These are phyloP conservation scores for Ennomos fuscantarius DNA, from an alignment of 2,888 invertebrate genomes.

Conservation along the genomic window DNA sequence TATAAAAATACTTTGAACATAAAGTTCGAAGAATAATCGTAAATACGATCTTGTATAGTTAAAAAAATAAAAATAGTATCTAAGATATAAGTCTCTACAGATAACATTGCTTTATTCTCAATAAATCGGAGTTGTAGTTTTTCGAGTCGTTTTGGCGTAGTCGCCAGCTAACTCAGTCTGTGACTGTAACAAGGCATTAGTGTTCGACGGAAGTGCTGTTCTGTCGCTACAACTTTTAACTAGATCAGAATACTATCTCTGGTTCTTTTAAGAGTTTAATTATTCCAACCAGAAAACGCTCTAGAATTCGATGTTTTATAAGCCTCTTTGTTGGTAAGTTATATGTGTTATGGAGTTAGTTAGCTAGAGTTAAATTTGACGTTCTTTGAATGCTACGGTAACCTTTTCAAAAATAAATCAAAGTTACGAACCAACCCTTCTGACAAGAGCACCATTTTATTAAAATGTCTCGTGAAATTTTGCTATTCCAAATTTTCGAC, in stretches of 20 bases:
- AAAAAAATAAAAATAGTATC: too few species aligned
- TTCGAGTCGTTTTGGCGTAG: slow-evolving; percentile 21
- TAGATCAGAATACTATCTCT: slow-evolving; percentile 34
- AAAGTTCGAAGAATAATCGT: too few species aligned
- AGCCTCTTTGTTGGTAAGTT: too few species aligned
- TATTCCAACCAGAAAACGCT: neutral
- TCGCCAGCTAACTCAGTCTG: slow-evolving; percentile 14
- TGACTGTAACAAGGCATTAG: slow-evolving; percentile 33
- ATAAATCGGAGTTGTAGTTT: neutral
- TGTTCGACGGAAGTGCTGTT: slow-evolving; percentile 28
- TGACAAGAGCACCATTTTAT: slow-evolving; percentile 11
- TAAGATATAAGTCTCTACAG: too few species aligned
- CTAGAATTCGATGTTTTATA: neutral
- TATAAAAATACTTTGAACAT: too few species aligned
- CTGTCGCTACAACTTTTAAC: slow-evolving; percentile 43
- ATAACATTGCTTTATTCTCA: too few species aligned
- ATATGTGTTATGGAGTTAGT: too few species aligned
- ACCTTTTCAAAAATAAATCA: slow-evolving; percentile 3
- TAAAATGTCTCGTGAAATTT: slow-evolving; percentile 17
- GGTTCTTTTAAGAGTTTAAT: slow-evolving; percentile 37
- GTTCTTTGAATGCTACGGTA: neutral
- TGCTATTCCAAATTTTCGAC: slow-evolving; percentile 15
- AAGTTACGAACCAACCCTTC: slow-evolving; percentile 2
- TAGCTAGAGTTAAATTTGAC: too few species aligned
- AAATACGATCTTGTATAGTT: too few species aligned